Percentiles rank a stretch among this genome's conserved stretches.
These are phyloP conservation scores for Synanthedon myopaeformis DNA, from an alignment of 2,888 invertebrate genomes.

Conservation along the genomic window DNA sequence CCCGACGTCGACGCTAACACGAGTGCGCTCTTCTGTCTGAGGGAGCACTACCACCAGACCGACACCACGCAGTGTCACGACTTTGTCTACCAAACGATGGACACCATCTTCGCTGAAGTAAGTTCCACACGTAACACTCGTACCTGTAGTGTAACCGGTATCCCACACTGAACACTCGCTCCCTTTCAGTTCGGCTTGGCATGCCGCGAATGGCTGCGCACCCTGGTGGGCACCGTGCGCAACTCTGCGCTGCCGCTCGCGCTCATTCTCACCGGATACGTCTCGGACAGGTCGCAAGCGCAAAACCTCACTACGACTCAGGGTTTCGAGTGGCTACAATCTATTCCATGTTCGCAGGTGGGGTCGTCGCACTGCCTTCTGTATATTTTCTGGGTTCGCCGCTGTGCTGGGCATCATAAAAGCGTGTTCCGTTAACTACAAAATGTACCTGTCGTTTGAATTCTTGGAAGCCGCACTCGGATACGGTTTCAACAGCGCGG, in stretches of 20 bases:
- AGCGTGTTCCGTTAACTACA: conserved; percentile 65
- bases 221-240: conserved; percentile 79
- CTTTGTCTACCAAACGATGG: conserved; percentile 34
- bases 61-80: conserved; percentile 30
- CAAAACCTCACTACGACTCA: neutral
- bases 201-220: conserved; percentile 78
- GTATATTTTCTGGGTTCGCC: conserved; percentile 53
- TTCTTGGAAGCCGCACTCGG: conserved; percentile 69
- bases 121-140: neutral
- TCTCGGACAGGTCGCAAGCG: conserved; percentile 70
- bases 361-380: conserved; percentile 68
- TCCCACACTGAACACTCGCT: neutral
- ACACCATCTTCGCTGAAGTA: conserved; percentile 55
- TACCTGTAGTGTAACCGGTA: neutral
- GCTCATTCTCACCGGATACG: conserved; percentile 74
- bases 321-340: no score
- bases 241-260: conserved; percentile 78
- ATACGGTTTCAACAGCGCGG: conserved; percentile 69
- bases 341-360: conserved; percentile 29
- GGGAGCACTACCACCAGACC: conserved; percentile 25
- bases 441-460: conserved; percentile 67
- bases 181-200: conserved; percentile 71
- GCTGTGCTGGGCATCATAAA: conserved; percentile 63
- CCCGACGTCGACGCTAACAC: neutral
- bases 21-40: conserved; percentile 18